Evolutionary conservation across 2,113 vertebrate species (phyloP).

Genomic region (Toxotes chatareus): DNA sequence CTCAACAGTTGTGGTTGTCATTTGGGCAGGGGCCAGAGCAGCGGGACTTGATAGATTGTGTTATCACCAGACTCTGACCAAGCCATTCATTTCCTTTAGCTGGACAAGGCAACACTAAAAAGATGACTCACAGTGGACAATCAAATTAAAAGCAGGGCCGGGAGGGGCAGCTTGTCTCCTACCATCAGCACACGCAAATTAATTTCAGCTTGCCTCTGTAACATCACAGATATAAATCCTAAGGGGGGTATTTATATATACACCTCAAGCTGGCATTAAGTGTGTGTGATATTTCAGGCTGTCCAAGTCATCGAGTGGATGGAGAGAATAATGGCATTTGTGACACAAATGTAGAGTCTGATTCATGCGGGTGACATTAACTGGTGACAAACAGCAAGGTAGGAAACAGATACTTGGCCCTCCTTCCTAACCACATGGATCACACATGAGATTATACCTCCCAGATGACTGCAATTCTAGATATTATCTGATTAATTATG

Average conservation of each 20-base stretch:
- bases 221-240: constrained; percentile 51
- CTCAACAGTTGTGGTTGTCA: constrained; percentile 29
- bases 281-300: constrained; percentile 40
- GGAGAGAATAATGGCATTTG: constrained; percentile 30
- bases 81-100: constrained; percentile 65
- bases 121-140: constrained; percentile 64
- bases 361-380: constrained; percentile 55
- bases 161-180: constrained; percentile 15
- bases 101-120: constrained; percentile 39
- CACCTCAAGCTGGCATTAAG: constrained; percentile 35
- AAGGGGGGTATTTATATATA: constrained; percentile 22
- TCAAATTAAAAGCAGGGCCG: constrained; percentile 58
- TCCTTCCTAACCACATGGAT: background rate
- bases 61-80: constrained; percentile 36
- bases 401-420: constrained; percentile 16
- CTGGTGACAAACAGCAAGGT: constrained; percentile 25
- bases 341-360: constrained; percentile 45
- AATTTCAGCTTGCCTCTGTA: constrained; percentile 39
- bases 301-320: constrained; percentile 41
- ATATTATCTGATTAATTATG: constrained; percentile 18
- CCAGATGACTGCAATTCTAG: constrained; percentile 10
- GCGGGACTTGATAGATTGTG: constrained; percentile 43
- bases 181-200: constrained; percentile 34
- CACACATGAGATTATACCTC: background rate
- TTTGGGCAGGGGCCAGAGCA: constrained; percentile 14